Evolutionary conservation across 92 coral and sea anemone species (phyloP).

Genomic region (Epizoanthus stellaris): DNA sequence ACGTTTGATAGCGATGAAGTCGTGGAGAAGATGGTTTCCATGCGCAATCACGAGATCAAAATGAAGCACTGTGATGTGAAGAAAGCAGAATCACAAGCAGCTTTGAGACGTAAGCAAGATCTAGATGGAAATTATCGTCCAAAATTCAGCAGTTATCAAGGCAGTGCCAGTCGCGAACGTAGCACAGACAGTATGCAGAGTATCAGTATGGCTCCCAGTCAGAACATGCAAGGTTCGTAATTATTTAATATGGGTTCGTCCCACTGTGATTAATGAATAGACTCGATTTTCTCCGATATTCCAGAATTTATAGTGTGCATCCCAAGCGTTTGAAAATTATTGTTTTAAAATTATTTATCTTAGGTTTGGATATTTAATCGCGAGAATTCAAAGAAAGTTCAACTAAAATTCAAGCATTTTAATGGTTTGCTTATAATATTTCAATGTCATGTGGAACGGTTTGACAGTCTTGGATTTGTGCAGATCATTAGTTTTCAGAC

Average conservation of each 20-base stretch:
- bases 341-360: background rate
- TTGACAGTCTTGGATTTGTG: no score
- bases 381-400: no score
- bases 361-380: background rate
- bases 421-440: background rate
- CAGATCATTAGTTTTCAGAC: no score
- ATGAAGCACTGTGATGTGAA: conserved; percentile 94
- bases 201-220: conserved; percentile 23
- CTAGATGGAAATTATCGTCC: conserved; percentile 58
- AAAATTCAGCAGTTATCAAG: conserved; percentile 34
- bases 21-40: conserved; percentile 85
- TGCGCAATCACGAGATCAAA: conserved; percentile 86
- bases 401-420: background rate
- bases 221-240: conserved; percentile 27
- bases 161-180: conserved; percentile 34
- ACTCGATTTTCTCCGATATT: no score
- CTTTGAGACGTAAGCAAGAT: conserved; percentile 81
- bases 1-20: conserved; percentile 87
- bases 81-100: conserved; percentile 88
- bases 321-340: no score
- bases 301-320: no score
- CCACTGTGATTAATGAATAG: no score
- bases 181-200: background rate
- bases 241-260: no score
- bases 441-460: no score